Percentiles rank a stretch among this genome's conserved stretches.
Evolutionary conservation across 2,888 invertebrate genomes (phyloP).

Genomic region (Achlya flavicornis): DNA sequence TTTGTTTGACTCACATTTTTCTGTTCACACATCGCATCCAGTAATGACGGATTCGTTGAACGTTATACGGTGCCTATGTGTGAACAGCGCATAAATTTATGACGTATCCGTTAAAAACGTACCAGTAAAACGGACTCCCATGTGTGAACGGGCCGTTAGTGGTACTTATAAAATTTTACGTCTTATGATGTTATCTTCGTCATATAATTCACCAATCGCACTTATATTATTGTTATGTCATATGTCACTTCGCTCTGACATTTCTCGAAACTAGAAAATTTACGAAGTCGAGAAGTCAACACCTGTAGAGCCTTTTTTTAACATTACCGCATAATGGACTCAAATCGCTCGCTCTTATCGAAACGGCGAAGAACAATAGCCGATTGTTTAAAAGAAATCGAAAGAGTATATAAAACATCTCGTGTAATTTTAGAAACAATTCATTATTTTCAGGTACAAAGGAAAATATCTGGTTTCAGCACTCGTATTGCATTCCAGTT

Average conservation of each 20-base stretch:
- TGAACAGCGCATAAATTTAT: too few species aligned
- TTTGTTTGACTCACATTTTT: too few species aligned
- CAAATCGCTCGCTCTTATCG: constrained; percentile 50
- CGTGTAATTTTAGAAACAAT: constrained; percentile 42
- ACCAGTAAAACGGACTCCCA: too few species aligned
- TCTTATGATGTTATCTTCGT: too few species aligned
- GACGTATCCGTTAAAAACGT: too few species aligned
- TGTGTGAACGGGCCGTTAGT: too few species aligned
- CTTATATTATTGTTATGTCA: not conserved
- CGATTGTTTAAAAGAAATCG: constrained; percentile 61
- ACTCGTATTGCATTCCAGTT: constrained; percentile 20
- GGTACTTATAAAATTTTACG: too few species aligned
- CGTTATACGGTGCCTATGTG: too few species aligned
- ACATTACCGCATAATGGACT: constrained; percentile 14
- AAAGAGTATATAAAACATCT: constrained; percentile 70
- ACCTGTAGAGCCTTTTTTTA: constrained; percentile 2
- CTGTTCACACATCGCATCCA: too few species aligned
- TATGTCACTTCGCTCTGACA: not conserved
- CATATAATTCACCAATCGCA: too few species aligned
- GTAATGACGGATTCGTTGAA: too few species aligned
- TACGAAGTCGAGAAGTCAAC: not conserved
- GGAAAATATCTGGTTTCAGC: constrained; percentile 42
- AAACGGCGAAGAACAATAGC: constrained; percentile 60
- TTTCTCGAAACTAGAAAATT: not conserved
- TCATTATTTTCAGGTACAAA: constrained; percentile 34